Conservation (phyloP, 2,888 invertebrate genomes). For the Drosophila ustulata region DNA sequence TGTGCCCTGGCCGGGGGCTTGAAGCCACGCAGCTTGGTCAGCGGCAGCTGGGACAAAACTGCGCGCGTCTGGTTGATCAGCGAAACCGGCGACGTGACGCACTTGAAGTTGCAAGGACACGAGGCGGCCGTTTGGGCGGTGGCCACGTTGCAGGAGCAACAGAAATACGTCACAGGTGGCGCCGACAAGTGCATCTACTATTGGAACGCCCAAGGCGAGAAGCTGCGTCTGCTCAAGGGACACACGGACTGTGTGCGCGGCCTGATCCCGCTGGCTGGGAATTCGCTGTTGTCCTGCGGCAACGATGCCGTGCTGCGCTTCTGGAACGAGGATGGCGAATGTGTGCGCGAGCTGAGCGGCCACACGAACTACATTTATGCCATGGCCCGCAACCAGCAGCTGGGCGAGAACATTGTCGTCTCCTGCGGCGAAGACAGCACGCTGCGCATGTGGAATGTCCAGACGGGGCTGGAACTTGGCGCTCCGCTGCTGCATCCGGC, state of each 20-base stretch:
- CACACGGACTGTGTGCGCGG: slow-evolving; percentile 97
- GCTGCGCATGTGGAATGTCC: slow-evolving; percentile 90
- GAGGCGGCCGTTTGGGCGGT: slow-evolving; percentile 95
- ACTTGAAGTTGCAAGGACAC: slow-evolving; percentile 89
- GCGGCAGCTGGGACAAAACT: slow-evolving; percentile 97
- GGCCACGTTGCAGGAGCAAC: slow-evolving; percentile 85
- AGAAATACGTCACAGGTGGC: slow-evolving; percentile 90
- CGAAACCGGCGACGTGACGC: slow-evolving; percentile 86
- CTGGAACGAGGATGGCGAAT: slow-evolving; percentile 93
- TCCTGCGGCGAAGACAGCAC: slow-evolving; percentile 96
- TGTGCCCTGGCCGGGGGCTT: slow-evolving; percentile 86
- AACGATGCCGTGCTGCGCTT: slow-evolving; percentile 95
- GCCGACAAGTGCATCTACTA: slow-evolving; percentile 96
- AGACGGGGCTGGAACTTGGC: slow-evolving; percentile 78
- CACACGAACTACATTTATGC: slow-evolving; percentile 95
- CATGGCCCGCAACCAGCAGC: slow-evolving; percentile 86
- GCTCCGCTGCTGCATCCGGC: slow-evolving; percentile 88
- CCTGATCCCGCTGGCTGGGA: slow-evolving; percentile 89
- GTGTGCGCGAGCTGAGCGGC: slow-evolving; percentile 91
- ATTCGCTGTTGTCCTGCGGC: slow-evolving; percentile 94
- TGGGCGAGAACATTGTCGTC: slow-evolving; percentile 88
- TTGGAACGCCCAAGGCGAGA: slow-evolving; percentile 91
- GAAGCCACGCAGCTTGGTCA: slow-evolving; percentile 88
- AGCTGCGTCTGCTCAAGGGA: slow-evolving; percentile 89
- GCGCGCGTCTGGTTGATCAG: slow-evolving; percentile 92